These are phyloP conservation scores for Apodemia zela DNA, from an alignment of 2,888 invertebrate genomes.

Conservation along the genomic window DNA sequence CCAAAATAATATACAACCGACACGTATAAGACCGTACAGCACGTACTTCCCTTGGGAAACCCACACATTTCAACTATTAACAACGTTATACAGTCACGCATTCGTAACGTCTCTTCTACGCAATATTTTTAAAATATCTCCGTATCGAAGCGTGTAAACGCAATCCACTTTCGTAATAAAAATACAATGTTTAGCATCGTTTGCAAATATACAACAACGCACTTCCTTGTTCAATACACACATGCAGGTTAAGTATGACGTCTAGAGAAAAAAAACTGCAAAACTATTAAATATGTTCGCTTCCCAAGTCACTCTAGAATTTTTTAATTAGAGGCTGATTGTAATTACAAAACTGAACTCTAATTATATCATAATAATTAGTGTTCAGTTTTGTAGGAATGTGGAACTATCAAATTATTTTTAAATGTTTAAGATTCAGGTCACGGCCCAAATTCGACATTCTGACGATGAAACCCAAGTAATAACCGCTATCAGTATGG, in stretches of 20 bases:
- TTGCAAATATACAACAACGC: constrained; percentile 29
- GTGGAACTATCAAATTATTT: constrained; percentile 10
- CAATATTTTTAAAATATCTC: constrained; percentile 27
- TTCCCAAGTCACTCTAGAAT: background rate
- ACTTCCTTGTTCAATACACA: constrained; percentile 5
- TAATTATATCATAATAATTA: constrained; percentile 1
- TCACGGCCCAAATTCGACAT: constrained; percentile 23
- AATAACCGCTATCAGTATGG: too few species aligned
- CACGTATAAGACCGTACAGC: constrained; percentile 4
- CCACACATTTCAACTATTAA: constrained; percentile 14
- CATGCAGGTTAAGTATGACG: background rate
- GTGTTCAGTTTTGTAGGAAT: background rate
- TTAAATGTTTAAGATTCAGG: constrained; percentile 26
- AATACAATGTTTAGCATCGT: constrained; percentile 26
- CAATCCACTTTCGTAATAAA: constrained; percentile 15
- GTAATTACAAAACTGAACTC: background rate
- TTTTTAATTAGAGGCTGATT: background rate
- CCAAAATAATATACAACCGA: background rate
- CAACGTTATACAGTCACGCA: constrained; percentile 20
- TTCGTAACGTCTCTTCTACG: constrained; percentile 24
- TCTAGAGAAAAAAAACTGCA: background rate
- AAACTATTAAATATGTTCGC: background rate
- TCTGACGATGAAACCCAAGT: too few species aligned
- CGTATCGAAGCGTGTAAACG: constrained; percentile 19
- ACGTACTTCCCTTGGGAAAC: constrained; percentile 9